Evolutionary conservation across 2,797 vertebrate species (phyloP).

Genomic region (Chromis chromis): DNA sequence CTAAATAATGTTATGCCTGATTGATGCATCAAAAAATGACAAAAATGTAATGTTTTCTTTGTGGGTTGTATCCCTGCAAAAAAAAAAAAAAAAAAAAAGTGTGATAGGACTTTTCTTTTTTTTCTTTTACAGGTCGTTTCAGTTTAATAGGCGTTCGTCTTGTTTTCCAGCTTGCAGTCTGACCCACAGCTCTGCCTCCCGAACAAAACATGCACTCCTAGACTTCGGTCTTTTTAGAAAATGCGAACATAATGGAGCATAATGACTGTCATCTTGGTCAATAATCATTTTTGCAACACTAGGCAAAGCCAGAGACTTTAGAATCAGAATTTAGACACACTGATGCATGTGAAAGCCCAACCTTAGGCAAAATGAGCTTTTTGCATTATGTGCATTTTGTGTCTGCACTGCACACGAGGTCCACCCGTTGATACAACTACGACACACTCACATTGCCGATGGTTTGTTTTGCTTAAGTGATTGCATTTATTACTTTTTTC

Average conservation of each 20-base stretch:
- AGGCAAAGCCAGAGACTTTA: no score
- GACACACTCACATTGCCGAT: not conserved
- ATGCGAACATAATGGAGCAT: not conserved
- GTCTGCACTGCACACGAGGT: no score
- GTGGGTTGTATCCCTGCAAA: not conserved
- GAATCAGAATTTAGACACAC: not conserved
- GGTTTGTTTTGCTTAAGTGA: not conserved
- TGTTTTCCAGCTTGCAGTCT: no score
- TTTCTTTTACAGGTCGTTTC: not conserved
- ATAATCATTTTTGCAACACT: not conserved
- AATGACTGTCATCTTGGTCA: not conserved
- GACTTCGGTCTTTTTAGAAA: not conserved
- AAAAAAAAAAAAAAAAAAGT: no score
- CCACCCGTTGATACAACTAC: not conserved
- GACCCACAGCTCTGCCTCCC: no score
- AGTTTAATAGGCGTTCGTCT: not conserved
- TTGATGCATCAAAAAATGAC: no score
- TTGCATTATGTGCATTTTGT: not conserved
- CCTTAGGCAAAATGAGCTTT: no score
- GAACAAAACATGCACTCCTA: no score
- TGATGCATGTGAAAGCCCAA: not conserved
- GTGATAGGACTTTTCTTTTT: no score
- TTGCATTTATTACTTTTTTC: not conserved
- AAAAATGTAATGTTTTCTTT: not conserved
- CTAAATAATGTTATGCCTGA: no score